phyloP scores from a whole-genome alignment of 2,888 invertebrate species.

The Synergus umbraculus region DNA sequence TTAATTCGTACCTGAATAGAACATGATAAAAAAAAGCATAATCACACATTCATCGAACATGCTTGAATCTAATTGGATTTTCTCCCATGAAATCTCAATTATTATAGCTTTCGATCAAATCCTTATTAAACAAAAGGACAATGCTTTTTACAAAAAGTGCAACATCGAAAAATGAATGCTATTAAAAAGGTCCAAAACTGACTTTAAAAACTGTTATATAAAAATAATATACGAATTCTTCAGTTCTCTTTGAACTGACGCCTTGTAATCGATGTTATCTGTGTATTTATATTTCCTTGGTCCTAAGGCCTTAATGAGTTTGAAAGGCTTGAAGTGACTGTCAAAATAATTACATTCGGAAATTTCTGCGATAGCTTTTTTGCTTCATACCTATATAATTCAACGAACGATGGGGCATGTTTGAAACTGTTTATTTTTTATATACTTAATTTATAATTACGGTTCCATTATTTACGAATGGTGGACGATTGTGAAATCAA shows the following conservation, averaged over 20 bases:
- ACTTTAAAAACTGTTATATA: conserved; percentile 1
- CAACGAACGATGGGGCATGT: conserved; percentile 10
- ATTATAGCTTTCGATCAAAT: conserved; percentile 7
- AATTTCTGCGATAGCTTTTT: neutral
- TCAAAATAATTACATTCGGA: neutral
- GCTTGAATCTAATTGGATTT: neutral
- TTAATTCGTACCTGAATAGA: conserved; percentile 48
- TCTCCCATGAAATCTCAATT: neutral
- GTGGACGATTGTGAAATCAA: neutral
- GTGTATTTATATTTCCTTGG: neutral
- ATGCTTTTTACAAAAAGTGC: conserved; percentile 20
- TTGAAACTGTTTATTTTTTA: conserved; percentile 17
- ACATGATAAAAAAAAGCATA: conserved; percentile 28
- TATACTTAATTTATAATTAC: conserved; percentile 40
- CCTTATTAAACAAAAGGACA: neutral
- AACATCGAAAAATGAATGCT: conserved; percentile 1
- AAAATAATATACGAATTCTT: neutral
- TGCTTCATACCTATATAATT: conserved; percentile 24
- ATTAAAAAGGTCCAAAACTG: neutral
- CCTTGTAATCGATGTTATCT: neutral
- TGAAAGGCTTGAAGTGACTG: neutral
- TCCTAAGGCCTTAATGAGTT: conserved; percentile 26
- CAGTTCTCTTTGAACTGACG: neutral
- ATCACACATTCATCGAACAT: conserved; percentile 17
- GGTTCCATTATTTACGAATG: neutral